Conservation (phyloP, 2,113 vertebrate genomes). For the Petromus typicus region DNA sequence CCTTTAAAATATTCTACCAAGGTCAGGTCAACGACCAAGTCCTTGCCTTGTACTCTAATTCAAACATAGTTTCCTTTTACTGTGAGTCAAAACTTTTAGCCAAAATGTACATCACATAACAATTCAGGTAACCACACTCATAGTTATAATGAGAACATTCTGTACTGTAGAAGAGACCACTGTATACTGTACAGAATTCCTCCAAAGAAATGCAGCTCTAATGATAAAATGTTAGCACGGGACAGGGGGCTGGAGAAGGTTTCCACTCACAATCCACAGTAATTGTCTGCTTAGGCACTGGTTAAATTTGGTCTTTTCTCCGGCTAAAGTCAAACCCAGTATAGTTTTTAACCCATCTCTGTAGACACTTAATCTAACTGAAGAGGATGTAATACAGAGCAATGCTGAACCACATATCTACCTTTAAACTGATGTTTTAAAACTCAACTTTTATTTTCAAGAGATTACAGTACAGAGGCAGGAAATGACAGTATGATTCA, state of each 20-base stretch:
- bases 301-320: slow-evolving; percentile 41
- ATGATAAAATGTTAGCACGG: slow-evolving; percentile 52
- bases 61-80: not conserved
- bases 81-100: slow-evolving; percentile 1
- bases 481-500: not conserved
- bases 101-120: not conserved
- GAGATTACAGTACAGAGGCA: not conserved
- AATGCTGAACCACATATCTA: not conserved
- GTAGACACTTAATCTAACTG: slow-evolving; percentile 49
- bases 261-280: slow-evolving; percentile 13
- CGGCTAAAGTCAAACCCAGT: not conserved
- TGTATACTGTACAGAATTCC: not conserved
- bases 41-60: not conserved
- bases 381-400: not conserved
- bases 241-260: not conserved
- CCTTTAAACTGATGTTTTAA: slow-evolving; percentile 11
- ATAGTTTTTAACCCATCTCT: not conserved
- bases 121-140: slow-evolving; percentile 15
- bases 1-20: slow-evolving; percentile 2
- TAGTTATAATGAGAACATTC: not conserved
- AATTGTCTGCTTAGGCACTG: not conserved
- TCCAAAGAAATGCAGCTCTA: slow-evolving; percentile 27
- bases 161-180: not conserved
- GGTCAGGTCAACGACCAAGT: not conserved
- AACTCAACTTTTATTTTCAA: not conserved